Evolutionary conservation across 2,888 invertebrate genomes (phyloP), one percentile per base, ranked within the genome.

Genomic region (Acronicta leporina): DNA sequence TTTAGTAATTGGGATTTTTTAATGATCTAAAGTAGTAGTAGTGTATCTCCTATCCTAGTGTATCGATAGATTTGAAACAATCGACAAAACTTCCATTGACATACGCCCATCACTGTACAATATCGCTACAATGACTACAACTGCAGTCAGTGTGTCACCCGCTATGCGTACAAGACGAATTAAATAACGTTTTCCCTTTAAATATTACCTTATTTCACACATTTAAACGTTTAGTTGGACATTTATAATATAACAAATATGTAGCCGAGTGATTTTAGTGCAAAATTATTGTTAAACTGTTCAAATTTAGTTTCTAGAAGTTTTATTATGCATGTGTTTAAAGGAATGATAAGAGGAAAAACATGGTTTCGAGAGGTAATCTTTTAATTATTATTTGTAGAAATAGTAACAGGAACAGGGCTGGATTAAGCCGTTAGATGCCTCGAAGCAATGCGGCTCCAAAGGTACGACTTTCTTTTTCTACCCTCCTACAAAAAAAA

Each of bases 331-430:
- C 77, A 75, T 62, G 84, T 90, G 84, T 91, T 91, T 53, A 87
- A 82, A n/a, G n/a, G n/a, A 67, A 70, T 91, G 70, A 87, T 81
- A 64, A 74, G 92, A 62, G 85, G 83, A n/a, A 92, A 89, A 75
- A 93, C 92, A 52, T 93, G 92, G 92, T 87, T 91, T 63, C 85
- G 87, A 56, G 91, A 90, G 90, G 92, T 92, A 86, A 68, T 68
- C 45, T 15, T 30, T 62, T 58, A 16, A 59, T 50, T n/a, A 47
- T 57, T 60, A 68, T 35, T 57, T 54, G 33, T 27, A 30, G 16
- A 8, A 13, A 44, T 25, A 20, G 20, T 20, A 20, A 20, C 20
- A 20, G 20, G 20, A 20, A 20, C 20, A 20, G 20, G 20, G 20
- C 20, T 4, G 20, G 20, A 20, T 20, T 20, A 20, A 3, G 20